Evolutionary conservation across 1,140 invertebrate species (phyloP), one percentile per base, ranked within the genome.

Genomic region (Hermetia illucens): DNA sequence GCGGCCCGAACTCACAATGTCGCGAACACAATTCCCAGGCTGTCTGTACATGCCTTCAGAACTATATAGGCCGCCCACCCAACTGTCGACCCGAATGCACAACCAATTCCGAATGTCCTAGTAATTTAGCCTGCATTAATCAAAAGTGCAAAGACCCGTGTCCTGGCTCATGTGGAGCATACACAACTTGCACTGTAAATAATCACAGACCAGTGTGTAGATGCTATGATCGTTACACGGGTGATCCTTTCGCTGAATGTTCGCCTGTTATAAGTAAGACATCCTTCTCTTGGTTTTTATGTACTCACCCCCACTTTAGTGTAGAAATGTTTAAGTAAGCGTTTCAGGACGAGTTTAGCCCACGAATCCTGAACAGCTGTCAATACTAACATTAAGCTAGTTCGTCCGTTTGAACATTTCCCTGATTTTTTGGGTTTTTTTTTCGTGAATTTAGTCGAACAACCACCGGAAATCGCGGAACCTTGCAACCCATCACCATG

Each of bases 1-100:
- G 85, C 55, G 86, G 86, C 33, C 71, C 77, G 10, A 82, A 87
- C 61, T 79, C 82, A 10, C 66, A 78, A 51, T 90, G 85, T 60
- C 69, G 73, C 47, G 63, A 74, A 25, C 65, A 74, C 46, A 58
- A 53, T 48, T 71, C 74, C 40, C 78, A 77, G 41, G 72, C 77
- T 25, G 71, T 77, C 39, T 88, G 83, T 52, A 75, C 76, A 46
- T 87, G 83, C 59, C 64, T 74, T 44, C 61, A 71, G 27, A 71
- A 75, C 41, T 84, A 79, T 58, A 68, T 82, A 41, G 81, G 81
- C 41, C 69, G 79, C 40, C 69, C 82, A 16, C 77, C 78, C 40
- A 78, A 77, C 52, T 85, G 81, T 59, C 69, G 77, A 36, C 81
- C 83, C 33, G 79, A 86, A 66, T 85, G 82, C 58, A 71, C 74